A percentile compares a stretch with the other conserved stretches of the same genome.
These are phyloP conservation scores for Osmerus eperlanus DNA, from an alignment of 2,113 vertebrate genomes.

Conservation along the genomic window DNA sequence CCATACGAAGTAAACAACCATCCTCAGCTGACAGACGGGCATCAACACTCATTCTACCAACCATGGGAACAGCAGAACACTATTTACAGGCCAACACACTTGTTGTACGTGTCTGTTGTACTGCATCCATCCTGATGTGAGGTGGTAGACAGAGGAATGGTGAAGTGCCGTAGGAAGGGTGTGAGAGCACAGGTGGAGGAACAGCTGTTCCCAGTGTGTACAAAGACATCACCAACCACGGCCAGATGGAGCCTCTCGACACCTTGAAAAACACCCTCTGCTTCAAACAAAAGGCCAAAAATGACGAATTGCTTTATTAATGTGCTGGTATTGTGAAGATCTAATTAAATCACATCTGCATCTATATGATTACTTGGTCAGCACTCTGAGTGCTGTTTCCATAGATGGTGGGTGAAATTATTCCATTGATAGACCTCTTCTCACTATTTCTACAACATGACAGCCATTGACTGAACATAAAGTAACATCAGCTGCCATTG, in stretches of 20 bases:
- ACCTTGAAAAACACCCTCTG: slow-evolving; percentile 4
- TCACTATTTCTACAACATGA: no score
- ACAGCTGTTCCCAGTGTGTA: slow-evolving; percentile 29
- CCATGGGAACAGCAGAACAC: not conserved
- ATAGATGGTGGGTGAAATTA: not conserved
- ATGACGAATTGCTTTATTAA: slow-evolving; percentile 25
- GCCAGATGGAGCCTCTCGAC: slow-evolving; percentile 23
- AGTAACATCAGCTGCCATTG: no score
- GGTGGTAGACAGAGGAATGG: not conserved
- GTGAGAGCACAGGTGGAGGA: slow-evolving; percentile 13
- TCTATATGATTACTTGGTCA: not conserved
- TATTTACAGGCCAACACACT: not conserved
- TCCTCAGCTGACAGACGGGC: not conserved
- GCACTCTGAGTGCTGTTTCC: not conserved
- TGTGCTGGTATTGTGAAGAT: not conserved
- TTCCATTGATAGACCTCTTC: not conserved
- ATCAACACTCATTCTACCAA: not conserved
- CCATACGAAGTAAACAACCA: no score
- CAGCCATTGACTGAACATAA: no score
- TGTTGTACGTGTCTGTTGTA: not conserved
- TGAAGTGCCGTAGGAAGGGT: not conserved
- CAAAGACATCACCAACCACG: slow-evolving; percentile 12
- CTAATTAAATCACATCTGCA: slow-evolving; percentile 8
- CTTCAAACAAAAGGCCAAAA: slow-evolving; percentile 12
- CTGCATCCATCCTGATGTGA: not conserved